Percentiles rank a stretch among this genome's conserved stretches.
Conservation (phyloP, 37 sponge, comb jelly and placozoan genomes). For the Ianthella basta region DNA sequence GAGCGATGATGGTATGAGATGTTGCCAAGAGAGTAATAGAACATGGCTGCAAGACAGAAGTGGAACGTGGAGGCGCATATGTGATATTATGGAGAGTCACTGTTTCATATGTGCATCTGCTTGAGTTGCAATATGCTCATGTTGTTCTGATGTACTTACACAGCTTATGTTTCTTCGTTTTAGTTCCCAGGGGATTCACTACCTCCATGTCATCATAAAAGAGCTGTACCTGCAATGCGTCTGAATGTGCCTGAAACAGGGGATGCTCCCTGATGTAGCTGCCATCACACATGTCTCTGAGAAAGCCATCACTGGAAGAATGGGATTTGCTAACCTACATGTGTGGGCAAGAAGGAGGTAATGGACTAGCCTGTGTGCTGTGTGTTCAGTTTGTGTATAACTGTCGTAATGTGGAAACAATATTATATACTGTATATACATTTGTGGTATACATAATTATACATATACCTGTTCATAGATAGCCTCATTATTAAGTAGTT, state of each 20-base stretch:
- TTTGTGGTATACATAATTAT: not conserved
- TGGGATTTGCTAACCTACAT: not conserved
- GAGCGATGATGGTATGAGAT: too few relatives aligned
- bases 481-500: conserved; percentile 10
- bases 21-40: too few relatives aligned
- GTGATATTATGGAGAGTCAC: too few relatives aligned
- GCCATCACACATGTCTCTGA: conserved; percentile 68
- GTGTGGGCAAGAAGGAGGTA: not conserved
- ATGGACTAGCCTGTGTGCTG: not conserved
- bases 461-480: not conserved
- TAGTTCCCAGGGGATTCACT: conserved; percentile 64
- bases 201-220: conserved; percentile 74
- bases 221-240: conserved; percentile 52
- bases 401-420: too few relatives aligned
- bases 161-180: conserved; percentile 60
- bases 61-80: too few relatives aligned
- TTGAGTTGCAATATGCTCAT: too few relatives aligned
- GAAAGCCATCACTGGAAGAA: not conserved
- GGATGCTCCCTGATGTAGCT: conserved; percentile 30
- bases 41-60: too few relatives aligned
- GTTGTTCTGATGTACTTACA: conserved; percentile 29
- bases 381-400: too few relatives aligned
- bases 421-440: too few relatives aligned
- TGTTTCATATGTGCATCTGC: too few relatives aligned
- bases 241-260: conserved; percentile 23